Base-by-base conservation (phyloP, 2,888 invertebrate genomes). In the Cheilosia vernalis region DNA sequence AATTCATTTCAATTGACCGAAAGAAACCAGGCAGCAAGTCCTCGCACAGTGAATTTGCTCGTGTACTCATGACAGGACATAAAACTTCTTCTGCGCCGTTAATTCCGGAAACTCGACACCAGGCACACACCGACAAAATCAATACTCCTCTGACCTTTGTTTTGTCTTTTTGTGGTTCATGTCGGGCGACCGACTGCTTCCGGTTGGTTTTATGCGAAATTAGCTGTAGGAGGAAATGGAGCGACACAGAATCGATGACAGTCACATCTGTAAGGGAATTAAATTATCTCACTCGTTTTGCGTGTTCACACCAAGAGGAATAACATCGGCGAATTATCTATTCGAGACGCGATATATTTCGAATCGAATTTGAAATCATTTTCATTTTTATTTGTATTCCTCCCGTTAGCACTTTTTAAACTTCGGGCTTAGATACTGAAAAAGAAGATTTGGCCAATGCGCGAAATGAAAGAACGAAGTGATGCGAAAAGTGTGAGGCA, bases 241-340 rank as follows among this genome's bases (percentile, higher is more conserved):
- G 4, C 19, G n/a, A 17, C 9, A 30, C n/a, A 10, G 10, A 44
- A 61, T 47, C 61, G 61, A 60, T 60, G 40, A 27, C 40, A 42
- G 24, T 60, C 42, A 27, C 60, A 40, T 40, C 21, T 42, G 40
- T 21, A 4, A 21, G 10, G 24, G 42, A 60, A 40, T 58, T 51
- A 15, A 60, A 40, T 58, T 51, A 15, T 24, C 15, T n/a, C 51
- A 2, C 27, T 27, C 6, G 6, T 53, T 24, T 53, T 53, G 4
- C 2, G 51, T 7, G 27, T 21, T 53, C 13, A 15, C 15, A 27
- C 51, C 24, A 27, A 7, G 6, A 51, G 24, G 15, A 24, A 51
- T 17, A 24, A 24, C 6, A 15, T 1, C 13, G 13, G 51, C 5
- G 4, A 51, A 15, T 51, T 21, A 49, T 24, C 4, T 10, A 13